Evolutionary conservation across 2,797 vertebrate species (phyloP), one percentile per base, ranked within the genome.

Genomic region (Propithecus perrieri): DNA sequence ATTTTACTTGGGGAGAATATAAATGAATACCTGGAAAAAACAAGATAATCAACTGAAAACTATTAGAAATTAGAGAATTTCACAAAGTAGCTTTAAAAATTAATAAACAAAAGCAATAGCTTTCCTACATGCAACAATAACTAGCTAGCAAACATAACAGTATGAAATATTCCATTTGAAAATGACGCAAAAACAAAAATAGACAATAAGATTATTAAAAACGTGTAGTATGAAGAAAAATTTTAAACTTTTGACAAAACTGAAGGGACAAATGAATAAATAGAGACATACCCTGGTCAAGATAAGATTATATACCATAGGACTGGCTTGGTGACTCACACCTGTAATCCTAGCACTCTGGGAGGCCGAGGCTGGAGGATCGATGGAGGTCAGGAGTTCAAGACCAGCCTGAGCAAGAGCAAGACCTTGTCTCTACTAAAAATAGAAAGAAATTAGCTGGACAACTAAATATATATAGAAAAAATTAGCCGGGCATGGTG

Each of bases 161-260:
- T 86, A 92, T 46, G 85, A 90, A 85, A 93, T 22, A 94, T 57
- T 93, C 50, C 30, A 78, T 81, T 85, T 94, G 43, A 93, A 93
- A 89, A 91, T 78, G 72, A 91, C 72, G 67, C 33, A 76, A 71
- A 91, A 67, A 67, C 76, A 89, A 95, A 87, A 87, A 30, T 24
- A 24, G 20, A 57, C 67, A 85, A 83, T 53, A 95, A 88, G 76
- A 85, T 65, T 76, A 81, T 83, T 95, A 50, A 86, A 96, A 89
- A 72, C 17, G 63, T 63, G 3, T 14, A 91, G 26, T 46, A 53
- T 46, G 41, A 89, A 90, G 53, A 93, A 74, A 90, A 88, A 92
- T 57, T 84, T 85, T 69, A 83, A 84, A 81, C 24, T 74, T 76
- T 18, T 85, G 48, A 81, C 15, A 74, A 93, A 96, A 86, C 38